phyloP scores from a whole-genome alignment of 2,888 invertebrate genomes.

The Cheilosia vernalis region DNA sequence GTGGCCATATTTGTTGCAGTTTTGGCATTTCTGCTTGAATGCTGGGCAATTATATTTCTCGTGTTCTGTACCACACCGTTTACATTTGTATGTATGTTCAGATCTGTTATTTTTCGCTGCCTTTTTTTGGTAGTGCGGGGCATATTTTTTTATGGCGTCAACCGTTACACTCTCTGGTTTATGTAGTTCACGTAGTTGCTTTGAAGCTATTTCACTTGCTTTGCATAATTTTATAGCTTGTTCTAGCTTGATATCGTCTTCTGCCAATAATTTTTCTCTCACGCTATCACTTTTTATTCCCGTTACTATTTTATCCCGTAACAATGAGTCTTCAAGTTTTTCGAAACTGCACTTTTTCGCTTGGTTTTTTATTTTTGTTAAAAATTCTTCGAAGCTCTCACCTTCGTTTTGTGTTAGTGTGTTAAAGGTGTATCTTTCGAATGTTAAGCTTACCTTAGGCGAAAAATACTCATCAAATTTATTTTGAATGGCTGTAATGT shows the following conservation, averaged over 20 bases:
- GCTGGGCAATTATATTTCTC: constrained; percentile 21
- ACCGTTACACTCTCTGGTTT: constrained; percentile 6
- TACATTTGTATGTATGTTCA: constrained; percentile 2
- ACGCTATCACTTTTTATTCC: constrained; percentile 16
- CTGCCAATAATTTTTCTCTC: constrained; percentile 26
- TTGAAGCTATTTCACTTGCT: constrained; percentile 18
- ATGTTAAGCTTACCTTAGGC: constrained; percentile 32
- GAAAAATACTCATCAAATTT: constrained; percentile 11
- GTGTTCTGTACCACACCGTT: constrained; percentile 16
- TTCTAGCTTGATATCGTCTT: constrained; percentile 15
- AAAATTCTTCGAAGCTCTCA: too few species aligned
- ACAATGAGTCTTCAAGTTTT: not conserved
- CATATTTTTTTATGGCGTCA: constrained; percentile 24
- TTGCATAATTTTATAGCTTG: constrained; percentile 2
- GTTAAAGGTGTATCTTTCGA: constrained; percentile 37
- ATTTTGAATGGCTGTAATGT: not conserved
- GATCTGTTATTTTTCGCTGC: constrained; percentile 4
- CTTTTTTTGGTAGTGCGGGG: constrained; percentile 4
- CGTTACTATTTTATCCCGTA: not conserved
- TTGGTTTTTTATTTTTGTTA: too few species aligned
- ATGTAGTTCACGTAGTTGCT: constrained; percentile 18
- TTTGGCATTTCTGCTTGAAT: constrained; percentile 9
- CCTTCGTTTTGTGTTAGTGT: not conserved
- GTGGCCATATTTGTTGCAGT: constrained; percentile 15
- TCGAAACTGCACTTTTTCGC: not conserved